Evolutionary conservation across 2,888 invertebrate genomes (phyloP).

Genomic region (Cepaea hortensis): DNA sequence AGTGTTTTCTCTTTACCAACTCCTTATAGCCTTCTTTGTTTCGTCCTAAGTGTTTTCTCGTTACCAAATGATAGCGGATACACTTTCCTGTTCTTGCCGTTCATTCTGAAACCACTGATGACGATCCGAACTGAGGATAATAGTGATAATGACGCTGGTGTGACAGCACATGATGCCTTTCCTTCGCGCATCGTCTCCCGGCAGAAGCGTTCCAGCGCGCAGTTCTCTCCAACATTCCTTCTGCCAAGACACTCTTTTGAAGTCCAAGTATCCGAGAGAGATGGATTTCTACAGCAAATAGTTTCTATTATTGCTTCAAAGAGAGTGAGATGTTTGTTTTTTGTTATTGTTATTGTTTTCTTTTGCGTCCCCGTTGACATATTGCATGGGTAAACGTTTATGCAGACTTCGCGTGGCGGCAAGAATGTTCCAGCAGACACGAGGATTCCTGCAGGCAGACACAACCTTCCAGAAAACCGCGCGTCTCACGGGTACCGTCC

Average conservation of each 20-base stretch:
- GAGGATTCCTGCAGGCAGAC: not conserved
- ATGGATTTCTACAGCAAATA: conserved; percentile 40
- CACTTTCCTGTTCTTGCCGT: no score
- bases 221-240: conserved; percentile 27
- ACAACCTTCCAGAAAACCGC: not conserved
- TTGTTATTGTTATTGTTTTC: conserved; percentile 30
- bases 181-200: not conserved
- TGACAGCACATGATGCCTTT: not conserved
- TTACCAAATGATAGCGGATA: no score
- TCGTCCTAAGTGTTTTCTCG: no score
- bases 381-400: conserved; percentile 40
- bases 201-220: not conserved
- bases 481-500: not conserved
- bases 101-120: no score
- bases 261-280: conserved; percentile 23
- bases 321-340: conserved; percentile 33
- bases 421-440: conserved; percentile 3
- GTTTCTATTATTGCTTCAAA: conserved; percentile 47
- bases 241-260: conserved; percentile 17
- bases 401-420: conserved; percentile 32
- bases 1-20: no score
- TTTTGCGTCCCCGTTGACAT: conserved; percentile 33
- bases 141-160: not conserved
- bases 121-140: not conserved
- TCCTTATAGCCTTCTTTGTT: no score